Base-by-base conservation (phyloP, 2,888 invertebrate species). In the Tuberolachnus salignus region DNA sequence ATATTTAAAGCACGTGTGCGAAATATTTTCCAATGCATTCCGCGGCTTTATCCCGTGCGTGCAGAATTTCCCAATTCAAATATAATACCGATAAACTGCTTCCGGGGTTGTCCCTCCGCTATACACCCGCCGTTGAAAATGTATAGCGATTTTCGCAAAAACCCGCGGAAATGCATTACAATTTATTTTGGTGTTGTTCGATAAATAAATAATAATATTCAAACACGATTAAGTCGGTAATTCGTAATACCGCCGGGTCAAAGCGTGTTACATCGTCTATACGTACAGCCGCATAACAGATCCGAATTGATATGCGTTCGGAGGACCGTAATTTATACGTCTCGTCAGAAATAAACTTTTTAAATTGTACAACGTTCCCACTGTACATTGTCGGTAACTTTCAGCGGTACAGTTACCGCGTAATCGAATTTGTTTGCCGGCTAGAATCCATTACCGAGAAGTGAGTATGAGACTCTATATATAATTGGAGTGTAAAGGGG, bases 1-100 rank as follows among this genome's bases (percentile, higher is more conserved):
- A 69, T 78, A 78, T 78, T 78, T 78, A 78, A 78, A 78, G 78
- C 78, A 78, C 78, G 78, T 69, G 78, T 78, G 57, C 51, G 59
- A 78, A 78, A 78, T 78, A 78, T 78, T 78, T 78, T 57, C 67
- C 59, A 42, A 57, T 69, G 69, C 69, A 78, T 78, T 78, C 67
- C 69, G 42, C 16, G 16, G 51, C 61, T 63, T 49, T 57, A 42
- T 16, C 51, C 42, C 16, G 69, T 51, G 51, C 78, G 78, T 78
- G 78, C 51, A 69, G 42, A 69, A 69, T 78, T 75, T 78, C 59
- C 57, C 42, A 78, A 78, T 78, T 78, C 67, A 61, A 59, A 78
- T 46, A 67, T 34, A 34, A 34, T 44, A 34, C 46, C 19, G 34
- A 75, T 57, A 53, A 53, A 53, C 63, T 44, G 13, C 42, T 23